Base-by-base conservation (phyloP, 2,888 invertebrate species). In the Erebia ligea region DNA sequence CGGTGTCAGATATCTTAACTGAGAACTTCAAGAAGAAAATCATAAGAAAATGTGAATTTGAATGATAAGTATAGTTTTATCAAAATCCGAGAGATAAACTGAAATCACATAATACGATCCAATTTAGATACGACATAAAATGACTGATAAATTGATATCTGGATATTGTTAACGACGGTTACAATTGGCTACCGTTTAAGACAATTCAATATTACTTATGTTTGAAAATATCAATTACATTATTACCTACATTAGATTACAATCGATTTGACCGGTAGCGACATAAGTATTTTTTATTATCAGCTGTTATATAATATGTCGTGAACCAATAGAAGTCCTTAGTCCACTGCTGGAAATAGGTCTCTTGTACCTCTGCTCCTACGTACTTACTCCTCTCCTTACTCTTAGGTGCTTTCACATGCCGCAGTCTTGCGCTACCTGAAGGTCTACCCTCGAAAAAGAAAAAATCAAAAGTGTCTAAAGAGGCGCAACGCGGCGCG, bases 141-240 rank as follows among this genome's bases (percentile, higher is more conserved):
- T 42, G 54, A 45, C 21, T 66, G 68, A 70, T 66, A 70, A 72
- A 65, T 67, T 64, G 48, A 71, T 68, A 68, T 62, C 72, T 69
- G 15, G 65, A 59, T 52, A 67, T 66, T 66, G 42, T 63, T 63
- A 56, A 70, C 52, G 42, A 73, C 62, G 59, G 54, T 58, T 64
- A 68, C 57, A 54, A 73, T 68, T 58, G 69, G 57, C 73, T 72
- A 74, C 74, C 68, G 72, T 74, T 70, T 34, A 61, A 54, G 48
- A 68, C 34, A 59, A 21, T 65, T 61, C 58, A 61, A 63, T 70
- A 65, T 61, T 34, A 34, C 34, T 3, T 34, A 52, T 57, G 63
- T 70, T 64, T 61, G 58, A 58, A 65, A 61, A 61, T 45, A 77
- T 79, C 75, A 74, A n/a, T 50, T 50, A n/a, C 15, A n/a, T 50